These are phyloP conservation scores for Microchirus variegatus DNA, from an alignment of 2,797 vertebrate genomes.

Conservation along the genomic window DNA sequence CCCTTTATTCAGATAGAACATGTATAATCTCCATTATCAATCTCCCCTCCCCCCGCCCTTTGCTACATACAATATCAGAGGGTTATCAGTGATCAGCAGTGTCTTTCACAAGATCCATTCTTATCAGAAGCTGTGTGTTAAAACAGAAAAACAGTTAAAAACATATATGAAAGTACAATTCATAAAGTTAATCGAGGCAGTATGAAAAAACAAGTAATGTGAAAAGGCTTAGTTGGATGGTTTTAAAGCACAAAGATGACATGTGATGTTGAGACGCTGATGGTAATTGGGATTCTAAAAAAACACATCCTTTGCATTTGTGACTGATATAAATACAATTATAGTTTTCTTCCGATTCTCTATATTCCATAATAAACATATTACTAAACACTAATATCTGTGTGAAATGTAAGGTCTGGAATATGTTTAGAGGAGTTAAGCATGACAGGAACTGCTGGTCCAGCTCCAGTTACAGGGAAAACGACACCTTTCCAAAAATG, in stretches of 20 bases:
- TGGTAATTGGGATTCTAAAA: slow-evolving; percentile 1
- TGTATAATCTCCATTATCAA: slow-evolving; percentile 69
- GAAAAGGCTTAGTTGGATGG: background rate
- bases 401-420: too few relatives aligned
- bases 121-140: slow-evolving; percentile 74
- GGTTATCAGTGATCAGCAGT: slow-evolving; percentile 65
- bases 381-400: too few relatives aligned
- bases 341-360: slow-evolving; percentile 37
- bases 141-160: slow-evolving; percentile 24
- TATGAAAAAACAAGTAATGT: background rate
- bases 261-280: slow-evolving; percentile 15
- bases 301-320: background rate
- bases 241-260: background rate
- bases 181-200: background rate
- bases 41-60: slow-evolving; percentile 19
- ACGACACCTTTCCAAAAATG: too few relatives aligned
- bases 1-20: slow-evolving; percentile 84
- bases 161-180: slow-evolving; percentile 2
- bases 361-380: too few relatives aligned
- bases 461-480: too few relatives aligned
- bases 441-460: too few relatives aligned
- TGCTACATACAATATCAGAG: slow-evolving; percentile 80
- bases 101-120: slow-evolving; percentile 63
- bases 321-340: slow-evolving; percentile 30
- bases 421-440: too few relatives aligned